Evolutionary conservation across 2,888 invertebrate genomes (phyloP).

Genomic region (Diplolepis rosae): DNA sequence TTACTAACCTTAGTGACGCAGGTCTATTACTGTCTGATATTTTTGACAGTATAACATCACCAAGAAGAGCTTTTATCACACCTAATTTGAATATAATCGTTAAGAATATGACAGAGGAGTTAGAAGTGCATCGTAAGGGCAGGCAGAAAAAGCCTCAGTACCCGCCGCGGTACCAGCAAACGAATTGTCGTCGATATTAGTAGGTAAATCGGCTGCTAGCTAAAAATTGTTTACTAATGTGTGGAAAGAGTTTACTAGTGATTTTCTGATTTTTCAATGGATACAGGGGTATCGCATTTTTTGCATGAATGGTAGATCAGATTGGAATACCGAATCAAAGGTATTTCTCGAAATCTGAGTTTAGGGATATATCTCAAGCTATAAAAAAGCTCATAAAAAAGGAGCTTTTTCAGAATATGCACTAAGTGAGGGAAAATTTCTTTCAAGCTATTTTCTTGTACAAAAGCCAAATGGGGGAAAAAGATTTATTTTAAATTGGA

Average conservation of each 20-base stretch:
- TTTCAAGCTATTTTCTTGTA: not conserved
- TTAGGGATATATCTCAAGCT: not conserved
- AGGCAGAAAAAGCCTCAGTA: not conserved
- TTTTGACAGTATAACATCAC: not conserved
- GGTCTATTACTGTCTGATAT: not conserved
- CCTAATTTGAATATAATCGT: not conserved
- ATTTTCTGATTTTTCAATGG: not conserved
- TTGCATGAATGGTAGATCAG: not conserved
- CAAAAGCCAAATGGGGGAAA: not conserved
- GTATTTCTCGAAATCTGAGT: not conserved
- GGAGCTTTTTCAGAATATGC: not conserved
- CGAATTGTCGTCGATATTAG: not conserved
- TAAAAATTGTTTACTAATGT: not conserved
- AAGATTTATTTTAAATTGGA: not conserved
- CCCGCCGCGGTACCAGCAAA: not conserved
- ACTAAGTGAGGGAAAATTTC: not conserved
- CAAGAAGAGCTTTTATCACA: not conserved
- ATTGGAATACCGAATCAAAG: not conserved
- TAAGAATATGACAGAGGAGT: not conserved
- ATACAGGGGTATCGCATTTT: not conserved
- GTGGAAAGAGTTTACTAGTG: not conserved
- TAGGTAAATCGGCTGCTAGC: not conserved
- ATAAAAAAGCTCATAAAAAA: not conserved
- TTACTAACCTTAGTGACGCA: not conserved
- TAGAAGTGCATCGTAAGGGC: not conserved